These are phyloP conservation scores for Xylota segnis DNA, from an alignment of 2,888 invertebrate genomes.

Conservation along the genomic window DNA sequence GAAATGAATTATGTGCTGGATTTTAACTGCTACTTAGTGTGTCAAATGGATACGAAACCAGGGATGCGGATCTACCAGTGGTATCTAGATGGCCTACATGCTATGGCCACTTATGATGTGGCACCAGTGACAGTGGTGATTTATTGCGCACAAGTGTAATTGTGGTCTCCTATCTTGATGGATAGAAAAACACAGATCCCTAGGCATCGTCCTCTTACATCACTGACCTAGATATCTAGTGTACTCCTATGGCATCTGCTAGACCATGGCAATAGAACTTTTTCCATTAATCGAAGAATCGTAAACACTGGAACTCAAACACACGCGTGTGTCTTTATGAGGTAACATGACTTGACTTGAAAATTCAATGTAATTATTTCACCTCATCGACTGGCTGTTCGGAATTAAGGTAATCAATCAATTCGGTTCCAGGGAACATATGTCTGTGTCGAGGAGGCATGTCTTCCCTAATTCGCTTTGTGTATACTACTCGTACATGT, in stretches of 20 bases:
- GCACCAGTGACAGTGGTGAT: background rate
- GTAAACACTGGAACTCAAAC: background rate
- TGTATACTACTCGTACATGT: background rate
- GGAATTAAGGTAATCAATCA: slow-evolving; percentile 22
- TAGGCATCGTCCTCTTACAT: too few relatives aligned
- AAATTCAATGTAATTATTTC: slow-evolving; percentile 12
- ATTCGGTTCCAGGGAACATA: background rate
- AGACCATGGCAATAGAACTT: background rate
- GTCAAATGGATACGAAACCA: background rate
- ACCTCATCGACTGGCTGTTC: background rate
- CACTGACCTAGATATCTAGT: background rate
- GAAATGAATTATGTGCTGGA: slow-evolving; percentile 1
- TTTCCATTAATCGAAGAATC: background rate
- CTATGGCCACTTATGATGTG: background rate
- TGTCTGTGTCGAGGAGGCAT: background rate
- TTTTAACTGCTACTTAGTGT: background rate
- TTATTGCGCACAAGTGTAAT: background rate
- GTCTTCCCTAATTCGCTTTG: background rate
- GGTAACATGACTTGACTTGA: slow-evolving; percentile 6
- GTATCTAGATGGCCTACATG: background rate
- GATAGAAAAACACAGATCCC: background rate
- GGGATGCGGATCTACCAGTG: background rate
- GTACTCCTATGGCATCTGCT: background rate
- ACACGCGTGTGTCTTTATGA: background rate
- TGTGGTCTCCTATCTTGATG: too few relatives aligned